Evolutionary conservation across 1,140 invertebrate species (phyloP).

Genomic region (Grapholita molesta): DNA sequence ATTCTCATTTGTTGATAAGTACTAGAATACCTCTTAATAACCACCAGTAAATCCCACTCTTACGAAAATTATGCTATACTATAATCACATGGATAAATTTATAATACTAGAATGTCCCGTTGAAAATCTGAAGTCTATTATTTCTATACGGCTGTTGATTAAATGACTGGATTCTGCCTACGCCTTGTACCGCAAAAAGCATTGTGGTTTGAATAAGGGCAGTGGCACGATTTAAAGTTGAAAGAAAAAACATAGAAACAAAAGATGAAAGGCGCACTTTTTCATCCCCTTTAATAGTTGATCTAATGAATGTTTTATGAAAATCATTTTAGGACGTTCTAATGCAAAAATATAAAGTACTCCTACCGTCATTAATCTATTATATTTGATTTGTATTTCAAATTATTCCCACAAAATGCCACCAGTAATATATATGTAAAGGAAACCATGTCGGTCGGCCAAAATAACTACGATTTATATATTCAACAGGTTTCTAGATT

Average conservation of each 20-base stretch:
- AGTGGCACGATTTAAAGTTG: background rate
- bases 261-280: conserved; percentile 3
- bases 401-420: no score
- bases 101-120: background rate
- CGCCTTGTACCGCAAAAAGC: background rate
- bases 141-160: background rate
- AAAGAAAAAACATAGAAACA: conserved; percentile 13
- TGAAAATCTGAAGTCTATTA: background rate
- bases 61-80: no score
- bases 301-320: background rate
- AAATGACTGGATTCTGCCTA: background rate
- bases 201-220: background rate
- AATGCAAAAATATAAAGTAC: background rate
- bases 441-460: no score
- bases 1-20: no score
- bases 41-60: no score
- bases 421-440: no score
- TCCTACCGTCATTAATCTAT: no score
- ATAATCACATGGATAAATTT: background rate
- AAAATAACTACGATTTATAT: no score
- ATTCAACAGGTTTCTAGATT: no score
- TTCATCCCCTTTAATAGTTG: background rate
- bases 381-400: no score
- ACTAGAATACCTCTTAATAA: no score
- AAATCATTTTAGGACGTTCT: background rate